Evolutionary conservation across 2,113 vertebrate species (phyloP).

Genomic region (Thinocorus orbignyianus): DNA sequence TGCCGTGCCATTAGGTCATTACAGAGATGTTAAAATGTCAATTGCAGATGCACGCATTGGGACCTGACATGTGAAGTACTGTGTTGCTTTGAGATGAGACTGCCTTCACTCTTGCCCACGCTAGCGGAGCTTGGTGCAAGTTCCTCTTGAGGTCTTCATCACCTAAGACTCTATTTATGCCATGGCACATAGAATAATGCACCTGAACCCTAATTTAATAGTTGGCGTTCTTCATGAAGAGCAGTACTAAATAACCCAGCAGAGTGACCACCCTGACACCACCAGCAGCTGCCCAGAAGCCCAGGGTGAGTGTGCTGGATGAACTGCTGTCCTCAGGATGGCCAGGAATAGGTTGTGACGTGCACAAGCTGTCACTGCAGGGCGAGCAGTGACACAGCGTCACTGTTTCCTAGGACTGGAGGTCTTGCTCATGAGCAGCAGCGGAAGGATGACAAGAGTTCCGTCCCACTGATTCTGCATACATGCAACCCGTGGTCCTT

Average conservation of each 20-base stretch:
- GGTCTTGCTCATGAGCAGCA: not conserved
- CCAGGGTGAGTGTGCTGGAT: not conserved
- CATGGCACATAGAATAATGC: not conserved
- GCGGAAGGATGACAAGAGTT: not conserved
- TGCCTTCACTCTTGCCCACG: not conserved
- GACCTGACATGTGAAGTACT: not conserved
- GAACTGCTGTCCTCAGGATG: not conserved
- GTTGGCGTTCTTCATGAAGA: not conserved
- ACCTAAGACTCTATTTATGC: not conserved
- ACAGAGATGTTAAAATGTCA: not conserved
- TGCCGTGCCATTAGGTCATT: not conserved
- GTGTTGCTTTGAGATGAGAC: not conserved
- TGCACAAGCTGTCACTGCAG: not conserved
- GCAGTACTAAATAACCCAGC: not conserved
- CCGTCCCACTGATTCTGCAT: not conserved
- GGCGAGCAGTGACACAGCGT: not conserved
- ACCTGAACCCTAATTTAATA: not conserved
- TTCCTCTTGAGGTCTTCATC: not conserved
- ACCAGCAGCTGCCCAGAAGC: not conserved
- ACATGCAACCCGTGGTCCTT: not conserved
- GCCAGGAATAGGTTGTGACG: not conserved
- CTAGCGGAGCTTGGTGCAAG: not conserved
- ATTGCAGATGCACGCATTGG: not conserved
- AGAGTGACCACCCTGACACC: accelerated
- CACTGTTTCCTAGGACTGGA: not conserved